phyloP scores from a whole-genome alignment of 2,888 invertebrate species.

The Drosophila stalkeri region DNA sequence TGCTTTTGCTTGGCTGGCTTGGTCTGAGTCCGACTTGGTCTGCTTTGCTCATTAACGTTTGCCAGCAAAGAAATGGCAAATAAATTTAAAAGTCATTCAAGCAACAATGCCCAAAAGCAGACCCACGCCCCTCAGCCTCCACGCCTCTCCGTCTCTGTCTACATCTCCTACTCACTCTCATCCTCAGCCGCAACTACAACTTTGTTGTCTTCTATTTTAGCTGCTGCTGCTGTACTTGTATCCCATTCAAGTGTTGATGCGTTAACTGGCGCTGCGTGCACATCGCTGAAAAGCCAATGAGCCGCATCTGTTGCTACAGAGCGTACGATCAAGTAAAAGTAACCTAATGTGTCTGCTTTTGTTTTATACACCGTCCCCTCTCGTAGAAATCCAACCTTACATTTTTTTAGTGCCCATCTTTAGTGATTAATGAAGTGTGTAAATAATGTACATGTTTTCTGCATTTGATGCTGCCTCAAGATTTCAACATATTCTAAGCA shows the following conservation, averaged over 20 bases:
- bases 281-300: slow-evolving; percentile 78
- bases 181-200: slow-evolving; percentile 38
- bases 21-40: slow-evolving; percentile 34
- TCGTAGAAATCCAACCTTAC: slow-evolving; percentile 37
- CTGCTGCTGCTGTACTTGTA: slow-evolving; percentile 42
- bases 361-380: not conserved
- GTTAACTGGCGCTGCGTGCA: slow-evolving; percentile 80
- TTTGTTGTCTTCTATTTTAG: slow-evolving; percentile 44
- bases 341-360: slow-evolving; percentile 58
- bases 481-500: slow-evolving; percentile 76
- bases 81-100: slow-evolving; percentile 82
- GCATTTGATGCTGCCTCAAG: slow-evolving; percentile 46
- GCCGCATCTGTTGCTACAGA: slow-evolving; percentile 60
- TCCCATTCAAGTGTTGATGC: slow-evolving; percentile 75
- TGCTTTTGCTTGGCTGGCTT: slow-evolving; percentile 36
- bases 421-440: slow-evolving; percentile 81
- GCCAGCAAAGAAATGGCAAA: slow-evolving; percentile 77
- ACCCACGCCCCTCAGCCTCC: slow-evolving; percentile 26
- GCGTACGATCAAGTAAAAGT: slow-evolving; percentile 66
- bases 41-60: slow-evolving; percentile 75
- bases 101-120: slow-evolving; percentile 72
- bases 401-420: slow-evolving; percentile 65
- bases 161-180: not conserved
- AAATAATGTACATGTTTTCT: slow-evolving; percentile 75
- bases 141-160: not conserved